phyloP scores from a whole-genome alignment of 2,888 invertebrate genomes.

The Cryptosula pallasiana region DNA sequence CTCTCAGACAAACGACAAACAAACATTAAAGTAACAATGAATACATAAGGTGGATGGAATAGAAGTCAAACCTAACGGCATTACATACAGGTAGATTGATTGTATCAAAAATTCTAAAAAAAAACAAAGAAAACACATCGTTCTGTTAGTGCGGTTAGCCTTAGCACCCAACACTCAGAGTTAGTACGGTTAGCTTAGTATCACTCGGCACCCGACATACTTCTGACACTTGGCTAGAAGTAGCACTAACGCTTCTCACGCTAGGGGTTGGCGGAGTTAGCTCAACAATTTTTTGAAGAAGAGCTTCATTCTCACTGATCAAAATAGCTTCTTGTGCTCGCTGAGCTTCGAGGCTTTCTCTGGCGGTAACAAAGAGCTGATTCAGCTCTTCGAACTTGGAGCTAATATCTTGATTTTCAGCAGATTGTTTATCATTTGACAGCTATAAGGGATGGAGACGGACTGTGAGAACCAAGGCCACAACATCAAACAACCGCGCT shows the following conservation, averaged over 20 bases:
- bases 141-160: not conserved
- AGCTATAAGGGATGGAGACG: conserved; percentile 15
- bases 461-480: no score
- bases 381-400: not conserved
- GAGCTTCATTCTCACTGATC: not conserved
- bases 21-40: no score
- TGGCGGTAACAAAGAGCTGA: not conserved
- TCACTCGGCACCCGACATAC: conserved; percentile 10
- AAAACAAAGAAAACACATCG: no score
- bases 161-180: not conserved
- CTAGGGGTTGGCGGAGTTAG: not conserved
- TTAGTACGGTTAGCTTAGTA: not conserved
- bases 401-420: not conserved
- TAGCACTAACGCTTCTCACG: conserved; percentile 1
- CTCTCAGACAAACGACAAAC: no score
- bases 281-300: not conserved
- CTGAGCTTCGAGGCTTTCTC: not conserved
- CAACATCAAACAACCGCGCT: not conserved
- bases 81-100: no score
- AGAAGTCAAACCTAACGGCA: no score
- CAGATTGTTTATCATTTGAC: conserved; percentile 6
- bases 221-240: conserved; percentile 10
- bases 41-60: no score
- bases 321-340: not conserved
- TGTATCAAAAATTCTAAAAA: no score